Percentiles rank a stretch among this genome's conserved stretches.
Conservation (phyloP, 2,888 invertebrate genomes). For the Gastracanthus pulcherrimus region DNA sequence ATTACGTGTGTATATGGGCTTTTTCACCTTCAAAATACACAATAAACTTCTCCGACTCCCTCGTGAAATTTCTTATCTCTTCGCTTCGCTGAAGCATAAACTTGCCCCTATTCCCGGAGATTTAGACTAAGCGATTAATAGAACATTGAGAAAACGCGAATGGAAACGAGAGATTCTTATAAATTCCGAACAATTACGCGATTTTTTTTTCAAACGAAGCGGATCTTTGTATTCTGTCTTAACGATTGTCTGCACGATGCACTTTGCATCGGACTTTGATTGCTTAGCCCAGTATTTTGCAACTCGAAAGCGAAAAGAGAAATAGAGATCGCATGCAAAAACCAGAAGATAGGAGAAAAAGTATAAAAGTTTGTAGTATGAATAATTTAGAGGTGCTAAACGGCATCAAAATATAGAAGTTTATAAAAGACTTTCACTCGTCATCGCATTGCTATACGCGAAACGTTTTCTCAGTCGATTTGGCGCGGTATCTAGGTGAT, state of each 20-base stretch:
- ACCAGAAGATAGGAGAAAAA: neutral
- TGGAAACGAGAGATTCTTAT: conserved; percentile 23
- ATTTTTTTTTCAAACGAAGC: neutral
- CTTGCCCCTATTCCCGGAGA: conserved; percentile 40
- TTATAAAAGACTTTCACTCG: conserved; percentile 14
- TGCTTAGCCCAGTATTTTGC: neutral
- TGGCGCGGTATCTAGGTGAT: neutral
- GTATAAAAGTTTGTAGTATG: neutral
- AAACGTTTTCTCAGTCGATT: neutral
- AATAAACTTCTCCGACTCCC: conserved; percentile 34
- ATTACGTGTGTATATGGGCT: neutral
- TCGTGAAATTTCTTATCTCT: conserved; percentile 27
- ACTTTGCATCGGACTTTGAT: neutral
- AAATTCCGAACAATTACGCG: conserved; percentile 13
- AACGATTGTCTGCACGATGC: neutral
- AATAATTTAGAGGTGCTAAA: conserved; percentile 4
- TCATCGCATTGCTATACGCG: neutral
- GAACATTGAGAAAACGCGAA: conserved; percentile 33
- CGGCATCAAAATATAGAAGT: neutral
- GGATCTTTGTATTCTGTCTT: neutral
- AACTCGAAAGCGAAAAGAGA: neutral
- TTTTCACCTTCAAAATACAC: conserved; percentile 36
- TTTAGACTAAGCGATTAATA: conserved; percentile 44
- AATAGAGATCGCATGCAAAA: neutral
- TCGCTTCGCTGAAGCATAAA: conserved; percentile 48